These are phyloP conservation scores for Sylvia borin DNA, from an alignment of 2,797 vertebrate species.

Conservation along the genomic window DNA sequence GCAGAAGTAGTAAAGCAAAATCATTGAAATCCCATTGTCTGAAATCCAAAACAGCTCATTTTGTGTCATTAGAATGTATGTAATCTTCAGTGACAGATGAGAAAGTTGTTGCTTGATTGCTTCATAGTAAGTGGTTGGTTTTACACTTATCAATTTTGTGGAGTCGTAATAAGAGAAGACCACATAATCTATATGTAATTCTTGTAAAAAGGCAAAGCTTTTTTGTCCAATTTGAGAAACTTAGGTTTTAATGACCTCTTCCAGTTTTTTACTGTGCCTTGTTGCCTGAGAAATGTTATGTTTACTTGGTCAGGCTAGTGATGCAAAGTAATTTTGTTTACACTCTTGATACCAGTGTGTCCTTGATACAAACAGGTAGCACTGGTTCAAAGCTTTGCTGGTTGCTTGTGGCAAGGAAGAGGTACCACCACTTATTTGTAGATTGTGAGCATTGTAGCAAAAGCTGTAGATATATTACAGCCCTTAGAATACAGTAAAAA, in stretches of 20 bases:
- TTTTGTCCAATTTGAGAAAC: neutral
- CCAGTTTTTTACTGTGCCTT: neutral
- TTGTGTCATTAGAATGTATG: neutral
- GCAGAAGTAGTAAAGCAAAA: neutral
- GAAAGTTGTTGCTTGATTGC: neutral
- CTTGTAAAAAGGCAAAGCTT: neutral
- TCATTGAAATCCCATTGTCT: neutral
- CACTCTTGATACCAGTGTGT: accelerated
- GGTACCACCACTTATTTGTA: neutral
- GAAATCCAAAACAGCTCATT: neutral
- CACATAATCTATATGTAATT: neutral
- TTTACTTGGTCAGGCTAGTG: neutral
- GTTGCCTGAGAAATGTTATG: neutral
- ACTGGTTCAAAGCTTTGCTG: neutral
- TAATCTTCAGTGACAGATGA: neutral
- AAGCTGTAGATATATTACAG: neutral
- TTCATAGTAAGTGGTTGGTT: neutral
- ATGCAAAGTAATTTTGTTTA: neutral
- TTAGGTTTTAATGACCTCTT: neutral
- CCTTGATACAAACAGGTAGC: neutral
- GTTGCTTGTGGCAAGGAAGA: neutral
- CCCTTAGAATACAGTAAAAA: neutral
- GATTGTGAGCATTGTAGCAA: neutral
- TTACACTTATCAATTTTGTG: neutral
- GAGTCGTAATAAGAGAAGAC: neutral